Base-by-base conservation (phyloP, 2,888 invertebrate genomes). In the Lasioglossum pauxillum region DNA sequence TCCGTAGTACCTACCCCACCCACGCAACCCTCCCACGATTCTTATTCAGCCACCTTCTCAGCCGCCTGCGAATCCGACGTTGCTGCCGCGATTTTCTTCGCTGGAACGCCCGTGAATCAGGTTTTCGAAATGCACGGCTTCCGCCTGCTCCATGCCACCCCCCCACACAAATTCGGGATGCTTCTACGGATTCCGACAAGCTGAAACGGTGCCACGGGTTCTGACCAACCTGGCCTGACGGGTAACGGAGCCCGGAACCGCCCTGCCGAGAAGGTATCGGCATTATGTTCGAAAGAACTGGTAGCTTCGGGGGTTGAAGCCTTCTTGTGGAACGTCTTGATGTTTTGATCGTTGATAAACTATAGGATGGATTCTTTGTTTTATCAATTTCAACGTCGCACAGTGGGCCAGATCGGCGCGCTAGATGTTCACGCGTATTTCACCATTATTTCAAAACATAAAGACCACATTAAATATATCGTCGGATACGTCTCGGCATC, bases 21-120 rank as follows among this genome's bases (percentile, higher is more conserved):
- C 19, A 19, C 64, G 64, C 64, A 31, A 44, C 49, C 49, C 74
- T 49, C 53, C 74, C 31, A 74, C 49, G 69, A 67, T 85, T 90
- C 84, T 89, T 88, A 87, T 85, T 88, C 91, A 75, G 76, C 85
- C 85, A 82, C 81, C 86, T 86, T 86, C 76, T 75, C 78, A 83
- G 82, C 64, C 78, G 46, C 53, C 79, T 75, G 81, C 72, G 82
- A 83, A 82, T 77, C 83, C 73, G 79, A 60, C 79, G 78, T 73
- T 57, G 75, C 75, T 79, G 84, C 86, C 77, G 83, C 87, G 80
- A 86, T 84, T 89, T 84, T 88, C 89, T 44, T 81, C 78, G 67
- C 80, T 38, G 84, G 75, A 86, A 83, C 77, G 77, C 78, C 75
- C 80, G 82, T 77, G 74, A 82, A 86, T 64, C 79, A 64, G 75